phyloP scores from a whole-genome alignment of 2,113 vertebrate genomes.

The Turnix velox region DNA sequence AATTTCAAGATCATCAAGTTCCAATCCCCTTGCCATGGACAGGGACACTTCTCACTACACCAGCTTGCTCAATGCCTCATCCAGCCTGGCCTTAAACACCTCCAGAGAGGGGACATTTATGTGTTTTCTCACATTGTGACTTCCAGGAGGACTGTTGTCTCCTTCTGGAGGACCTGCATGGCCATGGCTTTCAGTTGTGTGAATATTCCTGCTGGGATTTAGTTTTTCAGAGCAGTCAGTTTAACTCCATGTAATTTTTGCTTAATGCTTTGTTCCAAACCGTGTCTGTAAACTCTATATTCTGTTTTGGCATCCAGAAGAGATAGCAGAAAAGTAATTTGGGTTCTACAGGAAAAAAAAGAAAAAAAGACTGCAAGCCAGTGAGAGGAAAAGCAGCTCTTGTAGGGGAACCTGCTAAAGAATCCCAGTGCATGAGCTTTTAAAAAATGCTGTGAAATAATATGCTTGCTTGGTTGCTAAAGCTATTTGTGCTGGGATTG shows the following conservation, averaged over 20 bases:
- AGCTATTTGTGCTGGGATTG: not conserved
- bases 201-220: not conserved
- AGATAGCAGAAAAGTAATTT: not conserved
- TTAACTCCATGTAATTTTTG: not conserved
- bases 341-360: not conserved
- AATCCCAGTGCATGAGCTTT: not conserved
- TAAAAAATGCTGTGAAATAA: not conserved
- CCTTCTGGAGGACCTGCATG: not conserved
- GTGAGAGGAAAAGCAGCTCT: not conserved
- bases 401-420: not conserved
- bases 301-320: not conserved
- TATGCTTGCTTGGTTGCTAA: not conserved
- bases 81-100: no score
- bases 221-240: not conserved
- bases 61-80: no score
- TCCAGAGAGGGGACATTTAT: not conserved
- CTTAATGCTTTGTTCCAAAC: not conserved
- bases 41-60: no score
- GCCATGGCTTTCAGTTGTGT: not conserved
- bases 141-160: not conserved
- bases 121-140: fast-evolving
- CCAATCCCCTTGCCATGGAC: no score
- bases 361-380: not conserved
- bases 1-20: no score
- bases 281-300: not conserved